A percentile compares a stretch with the other conserved stretches of the same genome.
Evolutionary conservation across 2,113 vertebrate genomes (phyloP).

Genomic region (Triplophysa tibetana): DNA sequence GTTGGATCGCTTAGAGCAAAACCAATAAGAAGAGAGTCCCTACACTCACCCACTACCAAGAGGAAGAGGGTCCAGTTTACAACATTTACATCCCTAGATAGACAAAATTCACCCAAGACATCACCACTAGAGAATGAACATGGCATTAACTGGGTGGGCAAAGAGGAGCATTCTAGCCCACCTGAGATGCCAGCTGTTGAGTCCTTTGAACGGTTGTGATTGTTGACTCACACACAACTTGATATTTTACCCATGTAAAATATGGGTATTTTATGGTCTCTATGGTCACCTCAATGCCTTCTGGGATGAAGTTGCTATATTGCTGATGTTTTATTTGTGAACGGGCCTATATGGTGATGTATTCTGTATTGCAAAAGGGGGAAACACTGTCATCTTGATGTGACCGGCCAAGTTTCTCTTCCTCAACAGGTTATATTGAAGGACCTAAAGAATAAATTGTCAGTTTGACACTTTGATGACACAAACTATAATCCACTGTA

Average conservation of each 20-base stretch:
- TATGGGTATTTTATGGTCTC: too few relatives aligned
- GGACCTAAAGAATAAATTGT: not conserved
- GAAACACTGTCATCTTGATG: not conserved
- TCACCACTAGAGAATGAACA: conserved; percentile 73
- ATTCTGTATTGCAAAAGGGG: not conserved
- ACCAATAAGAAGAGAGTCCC: conserved; percentile 72
- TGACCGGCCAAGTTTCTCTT: not conserved
- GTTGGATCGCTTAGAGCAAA: conserved; percentile 66
- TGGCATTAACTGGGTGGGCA: conserved; percentile 87
- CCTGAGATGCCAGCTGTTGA: conserved; percentile 58
- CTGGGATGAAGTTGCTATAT: conserved; percentile 38
- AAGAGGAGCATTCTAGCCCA: conserved; percentile 77
- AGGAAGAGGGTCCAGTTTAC: conserved; percentile 94
- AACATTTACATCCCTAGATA: conserved; percentile 85
- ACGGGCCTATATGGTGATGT: not conserved
- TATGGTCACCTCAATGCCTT: conserved; percentile 74
- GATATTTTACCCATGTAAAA: conserved; percentile 8
- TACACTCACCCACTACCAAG: conserved; percentile 90
- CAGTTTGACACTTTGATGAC: not conserved
- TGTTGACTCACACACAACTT: not conserved
- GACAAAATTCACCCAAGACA: conserved; percentile 71
- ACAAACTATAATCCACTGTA: not conserved
- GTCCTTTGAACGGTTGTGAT: conserved; percentile 24
- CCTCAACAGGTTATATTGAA: not conserved
- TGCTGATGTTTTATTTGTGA: not conserved